A percentile compares a stretch with the other conserved stretches of the same genome.
Conservation (phyloP, 1,140 invertebrate species). For the Drosophila teissieri region DNA sequence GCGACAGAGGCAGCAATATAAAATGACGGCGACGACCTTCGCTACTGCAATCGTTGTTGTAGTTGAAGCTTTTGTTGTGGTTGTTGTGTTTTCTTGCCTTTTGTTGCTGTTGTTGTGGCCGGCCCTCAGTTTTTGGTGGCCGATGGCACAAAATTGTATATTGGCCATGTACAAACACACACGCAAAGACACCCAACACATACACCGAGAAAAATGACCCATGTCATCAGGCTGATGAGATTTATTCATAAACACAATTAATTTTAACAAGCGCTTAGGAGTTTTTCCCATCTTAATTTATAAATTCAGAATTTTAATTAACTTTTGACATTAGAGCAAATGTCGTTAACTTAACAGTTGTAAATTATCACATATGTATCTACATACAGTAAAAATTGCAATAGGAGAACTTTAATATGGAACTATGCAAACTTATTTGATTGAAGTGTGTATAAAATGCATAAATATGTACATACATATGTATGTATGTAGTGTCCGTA, state of each 20-base stretch:
- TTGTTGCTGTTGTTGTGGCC: slow-evolving; percentile 12
- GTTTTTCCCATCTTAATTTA: no score
- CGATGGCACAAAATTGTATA: slow-evolving; percentile 49
- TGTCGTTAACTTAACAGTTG: no score
- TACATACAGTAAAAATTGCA: no score
- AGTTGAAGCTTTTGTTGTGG: slow-evolving; percentile 12
- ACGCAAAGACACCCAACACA: slow-evolving; percentile 15
- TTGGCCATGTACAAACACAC: slow-evolving; percentile 42
- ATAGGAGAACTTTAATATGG: no score
- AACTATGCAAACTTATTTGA: not conserved
- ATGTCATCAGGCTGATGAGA: no score
- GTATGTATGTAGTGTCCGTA: not conserved
- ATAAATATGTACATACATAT: slow-evolving; percentile 5
- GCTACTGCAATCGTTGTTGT: slow-evolving; percentile 51
- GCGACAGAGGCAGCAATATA: slow-evolving; percentile 38
- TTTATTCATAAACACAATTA: no score
- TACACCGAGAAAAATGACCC: not conserved
- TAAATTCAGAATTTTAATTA: not conserved
- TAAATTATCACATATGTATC: no score
- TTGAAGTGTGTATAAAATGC: slow-evolving; percentile 9
- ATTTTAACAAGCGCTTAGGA: no score
- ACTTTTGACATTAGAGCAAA: no score
- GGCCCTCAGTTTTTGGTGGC: slow-evolving; percentile 47
- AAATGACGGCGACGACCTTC: slow-evolving; percentile 65
- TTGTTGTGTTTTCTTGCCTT: slow-evolving; percentile 7